A percentile compares a stretch with the other conserved stretches of the same genome.
phyloP scores from a whole-genome alignment of 2,797 vertebrate genomes.

The Coccyzus lansbergi region DNA sequence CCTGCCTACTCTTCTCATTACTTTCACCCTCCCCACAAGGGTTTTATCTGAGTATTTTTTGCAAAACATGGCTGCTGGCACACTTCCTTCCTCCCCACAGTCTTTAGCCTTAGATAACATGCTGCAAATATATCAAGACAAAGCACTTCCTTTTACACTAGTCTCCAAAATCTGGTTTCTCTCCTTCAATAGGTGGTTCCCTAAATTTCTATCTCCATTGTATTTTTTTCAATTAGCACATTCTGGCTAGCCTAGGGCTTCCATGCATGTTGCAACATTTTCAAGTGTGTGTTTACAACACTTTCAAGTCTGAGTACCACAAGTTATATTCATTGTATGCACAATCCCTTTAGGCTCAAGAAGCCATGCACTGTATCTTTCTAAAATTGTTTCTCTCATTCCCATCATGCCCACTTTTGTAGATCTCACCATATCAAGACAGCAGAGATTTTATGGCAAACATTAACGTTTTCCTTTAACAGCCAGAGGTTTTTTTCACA shows the following conservation, averaged over 20 bases:
- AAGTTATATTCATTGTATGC: background rate
- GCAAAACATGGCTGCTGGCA: background rate
- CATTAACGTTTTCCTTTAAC: background rate
- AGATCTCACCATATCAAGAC: background rate
- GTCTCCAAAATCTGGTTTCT: background rate
- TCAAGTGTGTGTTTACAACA: background rate
- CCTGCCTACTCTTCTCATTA: background rate
- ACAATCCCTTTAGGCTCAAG: background rate
- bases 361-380: background rate
- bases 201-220: background rate
- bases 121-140: background rate
- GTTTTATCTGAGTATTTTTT: background rate
- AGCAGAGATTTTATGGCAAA: background rate
- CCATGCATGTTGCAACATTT: slow-evolving; percentile 25
- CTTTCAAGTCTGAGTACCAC: background rate
- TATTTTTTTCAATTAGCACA: slow-evolving; percentile 4
- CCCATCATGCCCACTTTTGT: background rate
- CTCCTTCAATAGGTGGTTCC: background rate
- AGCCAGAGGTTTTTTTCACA: background rate
- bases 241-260: slow-evolving; percentile 11
- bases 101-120: background rate
- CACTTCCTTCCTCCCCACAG: slow-evolving; percentile 1
- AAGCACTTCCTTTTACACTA: background rate
- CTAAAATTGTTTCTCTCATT: background rate
- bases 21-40: background rate